Evolutionary conservation across 2,888 invertebrate species (phyloP).

Genomic region (Pimpla rufipes): DNA sequence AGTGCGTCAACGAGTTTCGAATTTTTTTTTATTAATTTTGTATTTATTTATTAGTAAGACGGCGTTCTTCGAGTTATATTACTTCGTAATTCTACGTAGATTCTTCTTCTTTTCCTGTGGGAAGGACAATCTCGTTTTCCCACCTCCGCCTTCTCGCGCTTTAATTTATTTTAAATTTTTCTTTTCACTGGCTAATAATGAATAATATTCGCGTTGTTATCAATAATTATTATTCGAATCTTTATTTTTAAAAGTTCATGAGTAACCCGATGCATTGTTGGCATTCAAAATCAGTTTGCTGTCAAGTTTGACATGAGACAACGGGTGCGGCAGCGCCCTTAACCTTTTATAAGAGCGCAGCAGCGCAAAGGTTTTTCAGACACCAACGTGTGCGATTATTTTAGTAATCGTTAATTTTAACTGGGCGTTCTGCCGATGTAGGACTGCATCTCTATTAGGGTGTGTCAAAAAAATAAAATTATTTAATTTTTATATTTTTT

Average conservation of each 20-base stretch:
- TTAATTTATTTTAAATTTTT: constrained; percentile 36
- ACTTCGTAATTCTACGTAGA: constrained; percentile 67
- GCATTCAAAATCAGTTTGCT: too few species aligned
- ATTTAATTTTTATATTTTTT: too few species aligned
- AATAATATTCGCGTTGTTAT: constrained; percentile 63
- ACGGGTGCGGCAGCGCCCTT: too few species aligned
- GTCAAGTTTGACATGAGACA: too few species aligned
- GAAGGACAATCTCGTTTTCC: constrained; percentile 36
- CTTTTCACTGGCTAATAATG: constrained; percentile 54
- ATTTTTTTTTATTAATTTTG: constrained; percentile 57
- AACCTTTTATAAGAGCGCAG: too few species aligned
- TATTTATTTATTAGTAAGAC: constrained; percentile 69
- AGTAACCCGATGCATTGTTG: too few species aligned
- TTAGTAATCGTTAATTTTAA: constrained; percentile 89
- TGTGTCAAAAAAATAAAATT: too few species aligned
- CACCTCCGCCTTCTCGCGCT: constrained; percentile 47
- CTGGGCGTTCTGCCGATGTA: constrained; percentile 92
- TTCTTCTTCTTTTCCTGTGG: constrained; percentile 35
- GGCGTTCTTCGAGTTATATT: constrained; percentile 71
- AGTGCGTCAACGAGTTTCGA: not conserved
- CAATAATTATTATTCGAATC: constrained; percentile 71
- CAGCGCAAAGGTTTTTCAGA: too few species aligned
- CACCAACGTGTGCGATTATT: too few species aligned
- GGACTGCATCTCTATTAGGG: too few species aligned
- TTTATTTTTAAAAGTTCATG: too few species aligned